These are phyloP conservation scores for Anabas testudineus DNA, from an alignment of 2,797 vertebrate genomes.

Conservation along the genomic window DNA sequence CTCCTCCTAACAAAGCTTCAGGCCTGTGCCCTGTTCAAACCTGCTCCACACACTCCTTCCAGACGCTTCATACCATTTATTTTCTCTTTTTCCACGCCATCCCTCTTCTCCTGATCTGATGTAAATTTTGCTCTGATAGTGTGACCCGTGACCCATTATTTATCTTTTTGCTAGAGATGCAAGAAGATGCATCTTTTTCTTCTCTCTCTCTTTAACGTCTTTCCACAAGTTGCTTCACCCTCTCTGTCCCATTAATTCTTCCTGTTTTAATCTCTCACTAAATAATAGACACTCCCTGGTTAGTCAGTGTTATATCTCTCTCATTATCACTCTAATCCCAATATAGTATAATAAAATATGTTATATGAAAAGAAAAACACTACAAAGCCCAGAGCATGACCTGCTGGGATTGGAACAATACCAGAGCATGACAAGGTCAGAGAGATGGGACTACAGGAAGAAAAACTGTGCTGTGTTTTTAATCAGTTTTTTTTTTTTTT, in stretches of 20 bases:
- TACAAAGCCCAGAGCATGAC: not conserved
- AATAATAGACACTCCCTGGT: conserved; percentile 21
- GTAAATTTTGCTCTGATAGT: conserved; percentile 4
- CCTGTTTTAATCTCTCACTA: conserved; percentile 38
- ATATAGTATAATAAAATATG: not conserved
- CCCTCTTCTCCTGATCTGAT: conserved; percentile 11
- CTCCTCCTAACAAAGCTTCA: conserved; percentile 50
- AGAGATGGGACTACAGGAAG: conserved; percentile 18
- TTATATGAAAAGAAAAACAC: not conserved
- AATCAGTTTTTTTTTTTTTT: conserved; percentile 28
- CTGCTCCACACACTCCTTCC: conserved; percentile 21
- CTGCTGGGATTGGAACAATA: conserved; percentile 18
- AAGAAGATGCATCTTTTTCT: conserved; percentile 10
- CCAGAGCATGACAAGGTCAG: conserved; percentile 29
- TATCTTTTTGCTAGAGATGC: conserved; percentile 19
- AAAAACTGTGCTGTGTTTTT: conserved; percentile 16
- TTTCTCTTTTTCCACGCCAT: conserved; percentile 3
- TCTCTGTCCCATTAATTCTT: conserved; percentile 34
- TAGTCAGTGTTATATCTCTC: conserved; percentile 15
- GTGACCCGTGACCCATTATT: conserved; percentile 1
- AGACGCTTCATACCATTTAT: conserved; percentile 18
- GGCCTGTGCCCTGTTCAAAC: conserved; percentile 21
- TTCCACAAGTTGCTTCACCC: not conserved
- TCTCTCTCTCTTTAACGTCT: conserved; percentile 7
- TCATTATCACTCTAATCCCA: conserved; percentile 19